phyloP scores from a whole-genome alignment of 1,140 invertebrate genomes.

The Nymphalis io region DNA sequence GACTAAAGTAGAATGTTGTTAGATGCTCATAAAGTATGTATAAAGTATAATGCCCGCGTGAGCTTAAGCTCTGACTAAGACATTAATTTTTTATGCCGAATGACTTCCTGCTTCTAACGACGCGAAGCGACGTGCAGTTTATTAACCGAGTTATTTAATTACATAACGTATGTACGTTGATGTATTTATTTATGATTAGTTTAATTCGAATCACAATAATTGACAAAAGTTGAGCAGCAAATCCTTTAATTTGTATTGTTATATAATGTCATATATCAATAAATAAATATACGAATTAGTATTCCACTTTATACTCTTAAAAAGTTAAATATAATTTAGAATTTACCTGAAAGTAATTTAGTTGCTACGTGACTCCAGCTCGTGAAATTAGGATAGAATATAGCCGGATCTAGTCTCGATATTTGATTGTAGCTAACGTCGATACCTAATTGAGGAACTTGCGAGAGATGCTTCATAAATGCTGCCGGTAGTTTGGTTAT shows the following conservation, averaged over 20 bases:
- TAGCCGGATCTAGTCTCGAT: constrained; percentile 88
- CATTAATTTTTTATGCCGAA: constrained; percentile 27
- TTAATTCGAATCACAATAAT: too few relatives aligned
- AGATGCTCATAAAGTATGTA: constrained; percentile 38
- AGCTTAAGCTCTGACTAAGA: constrained; percentile 20
- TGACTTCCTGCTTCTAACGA: constrained; percentile 21
- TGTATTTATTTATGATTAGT: too few relatives aligned
- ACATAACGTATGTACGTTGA: too few relatives aligned
- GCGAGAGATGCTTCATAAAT: constrained; percentile 88
- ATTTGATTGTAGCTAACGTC: constrained; percentile 92
- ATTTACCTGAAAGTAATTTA: constrained; percentile 87
- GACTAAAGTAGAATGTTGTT: constrained; percentile 35
- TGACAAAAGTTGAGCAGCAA: too few relatives aligned
- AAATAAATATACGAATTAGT: neutral
- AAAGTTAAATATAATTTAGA: neutral
- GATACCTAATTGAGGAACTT: constrained; percentile 89
- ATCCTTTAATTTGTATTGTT: neutral
- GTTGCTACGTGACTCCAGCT: constrained; percentile 92
- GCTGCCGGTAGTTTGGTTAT: constrained; percentile 88
- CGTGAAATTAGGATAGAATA: constrained; percentile 91
- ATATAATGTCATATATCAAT: neutral
- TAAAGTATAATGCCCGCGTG: constrained; percentile 28
- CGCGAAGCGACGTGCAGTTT: neutral
- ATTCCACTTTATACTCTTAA: neutral
- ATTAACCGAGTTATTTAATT: neutral